Conservation (phyloP, 1,140 invertebrate genomes). For the Argopecten irradians region DNA sequence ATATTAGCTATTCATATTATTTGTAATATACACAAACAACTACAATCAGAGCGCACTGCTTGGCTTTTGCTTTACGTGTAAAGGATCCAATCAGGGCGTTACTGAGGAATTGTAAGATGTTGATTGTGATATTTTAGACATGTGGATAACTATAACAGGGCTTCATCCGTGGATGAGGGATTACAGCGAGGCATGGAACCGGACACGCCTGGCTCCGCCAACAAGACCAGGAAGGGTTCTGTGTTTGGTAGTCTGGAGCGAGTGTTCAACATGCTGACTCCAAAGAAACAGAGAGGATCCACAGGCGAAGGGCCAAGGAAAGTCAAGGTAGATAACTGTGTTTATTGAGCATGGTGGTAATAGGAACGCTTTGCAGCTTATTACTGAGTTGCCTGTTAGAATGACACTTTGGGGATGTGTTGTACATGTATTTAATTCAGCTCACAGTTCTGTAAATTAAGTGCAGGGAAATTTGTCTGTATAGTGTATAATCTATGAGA, state of each 20-base stretch:
- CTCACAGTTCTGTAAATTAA: too few species aligned
- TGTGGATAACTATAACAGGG: slow-evolving; percentile 60
- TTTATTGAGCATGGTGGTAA: too few species aligned
- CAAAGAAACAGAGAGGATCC: slow-evolving; percentile 79
- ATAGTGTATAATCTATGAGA: too few species aligned
- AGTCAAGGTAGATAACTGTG: slow-evolving; percentile 69
- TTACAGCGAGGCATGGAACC: slow-evolving; percentile 61
- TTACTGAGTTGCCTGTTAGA: too few species aligned
- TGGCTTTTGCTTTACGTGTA: slow-evolving; percentile 32
- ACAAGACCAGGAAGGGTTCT: slow-evolving; percentile 66
- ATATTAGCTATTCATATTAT: too few species aligned
- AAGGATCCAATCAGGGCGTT: neutral
- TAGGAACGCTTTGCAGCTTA: too few species aligned
- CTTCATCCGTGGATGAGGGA: slow-evolving; percentile 76
- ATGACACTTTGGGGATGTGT: too few species aligned
- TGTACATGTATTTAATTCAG: too few species aligned
- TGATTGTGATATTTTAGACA: slow-evolving; percentile 47
- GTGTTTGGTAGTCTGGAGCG: slow-evolving; percentile 86
- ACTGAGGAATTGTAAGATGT: neutral
- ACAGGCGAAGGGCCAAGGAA: slow-evolving; percentile 73
- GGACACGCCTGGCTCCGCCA: slow-evolving; percentile 77
- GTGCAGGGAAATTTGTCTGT: too few species aligned
- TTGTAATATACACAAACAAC: neutral
- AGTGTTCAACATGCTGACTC: slow-evolving; percentile 85
- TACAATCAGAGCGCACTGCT: slow-evolving; percentile 30